Evolutionary conservation across 1,140 invertebrate genomes (phyloP).

Genomic region (Eurosta solidaginis): DNA sequence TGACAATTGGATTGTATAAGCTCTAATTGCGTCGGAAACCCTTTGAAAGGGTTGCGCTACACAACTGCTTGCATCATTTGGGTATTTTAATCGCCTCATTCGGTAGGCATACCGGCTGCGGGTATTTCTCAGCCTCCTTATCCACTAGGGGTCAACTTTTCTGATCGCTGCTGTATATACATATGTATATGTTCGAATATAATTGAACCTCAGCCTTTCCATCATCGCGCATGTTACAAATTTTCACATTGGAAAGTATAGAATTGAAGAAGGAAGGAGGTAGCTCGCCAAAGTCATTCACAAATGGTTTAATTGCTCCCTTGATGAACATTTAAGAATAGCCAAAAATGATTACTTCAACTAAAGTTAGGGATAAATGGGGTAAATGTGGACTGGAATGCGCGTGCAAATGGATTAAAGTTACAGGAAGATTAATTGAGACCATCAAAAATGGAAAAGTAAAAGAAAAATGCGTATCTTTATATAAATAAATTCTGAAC

Average conservation of each 20-base stretch:
- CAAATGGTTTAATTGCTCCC: constrained; percentile 38
- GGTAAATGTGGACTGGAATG: not conserved
- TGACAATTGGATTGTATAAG: too few species aligned
- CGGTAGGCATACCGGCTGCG: too few species aligned
- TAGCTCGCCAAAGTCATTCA: not conserved
- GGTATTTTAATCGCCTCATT: too few species aligned
- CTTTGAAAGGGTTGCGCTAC: too few species aligned
- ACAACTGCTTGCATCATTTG: too few species aligned
- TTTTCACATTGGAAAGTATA: not conserved
- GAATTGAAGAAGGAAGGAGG: not conserved
- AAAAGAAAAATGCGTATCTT: not conserved
- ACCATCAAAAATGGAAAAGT: not conserved
- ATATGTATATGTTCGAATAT: too few species aligned
- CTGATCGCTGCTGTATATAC: too few species aligned
- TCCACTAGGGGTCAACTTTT: too few species aligned
- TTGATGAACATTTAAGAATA: constrained; percentile 34
- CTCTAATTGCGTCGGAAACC: too few species aligned
- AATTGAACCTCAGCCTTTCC: too few species aligned
- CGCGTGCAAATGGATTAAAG: constrained; percentile 15
- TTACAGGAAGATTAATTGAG: constrained; percentile 10
- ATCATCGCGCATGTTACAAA: not conserved
- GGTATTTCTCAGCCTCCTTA: too few species aligned
- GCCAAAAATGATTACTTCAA: constrained; percentile 30
- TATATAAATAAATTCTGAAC: too few species aligned
- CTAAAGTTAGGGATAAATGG: not conserved